phyloP scores from a whole-genome alignment of 2,888 invertebrate genomes.

The Neocrepidodera transversa region DNA sequence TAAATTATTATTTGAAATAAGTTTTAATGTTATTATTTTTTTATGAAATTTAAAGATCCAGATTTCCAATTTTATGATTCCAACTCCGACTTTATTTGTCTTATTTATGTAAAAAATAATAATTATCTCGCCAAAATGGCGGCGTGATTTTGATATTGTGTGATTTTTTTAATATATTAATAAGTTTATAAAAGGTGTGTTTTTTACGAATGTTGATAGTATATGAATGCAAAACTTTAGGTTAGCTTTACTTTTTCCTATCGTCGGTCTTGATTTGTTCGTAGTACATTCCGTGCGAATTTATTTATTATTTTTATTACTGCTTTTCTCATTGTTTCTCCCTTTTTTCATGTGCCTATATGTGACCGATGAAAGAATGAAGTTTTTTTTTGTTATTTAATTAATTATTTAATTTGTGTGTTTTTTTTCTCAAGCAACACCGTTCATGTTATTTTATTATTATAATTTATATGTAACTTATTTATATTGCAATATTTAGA shows the following conservation, averaged over 20 bases:
- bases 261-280: slow-evolving; percentile 58
- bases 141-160: slow-evolving; percentile 62
- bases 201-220: slow-evolving; percentile 58
- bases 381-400: slow-evolving; percentile 61
- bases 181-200: slow-evolving; percentile 55
- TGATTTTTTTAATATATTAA: slow-evolving; percentile 58
- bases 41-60: no score
- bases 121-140: slow-evolving; percentile 53
- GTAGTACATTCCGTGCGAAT: slow-evolving; percentile 56
- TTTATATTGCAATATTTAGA: slow-evolving; percentile 59
- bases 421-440: slow-evolving; percentile 58
- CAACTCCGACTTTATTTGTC: slow-evolving; percentile 57
- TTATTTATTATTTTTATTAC: slow-evolving; percentile 55
- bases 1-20: no score
- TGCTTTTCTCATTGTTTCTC: slow-evolving; percentile 51
- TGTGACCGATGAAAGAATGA: slow-evolving; percentile 58
- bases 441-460: slow-evolving; percentile 62
- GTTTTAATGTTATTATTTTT: no score
- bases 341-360: slow-evolving; percentile 48
- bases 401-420: slow-evolving; percentile 61
- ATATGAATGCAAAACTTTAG: slow-evolving; percentile 57
- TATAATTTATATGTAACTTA: slow-evolving; percentile 64
- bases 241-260: slow-evolving; percentile 49
- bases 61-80: slow-evolving; percentile 30
- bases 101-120: slow-evolving; percentile 58